Evolutionary conservation across 2,888 invertebrate species (phyloP).

Genomic region (Habrosyne pyritoides): DNA sequence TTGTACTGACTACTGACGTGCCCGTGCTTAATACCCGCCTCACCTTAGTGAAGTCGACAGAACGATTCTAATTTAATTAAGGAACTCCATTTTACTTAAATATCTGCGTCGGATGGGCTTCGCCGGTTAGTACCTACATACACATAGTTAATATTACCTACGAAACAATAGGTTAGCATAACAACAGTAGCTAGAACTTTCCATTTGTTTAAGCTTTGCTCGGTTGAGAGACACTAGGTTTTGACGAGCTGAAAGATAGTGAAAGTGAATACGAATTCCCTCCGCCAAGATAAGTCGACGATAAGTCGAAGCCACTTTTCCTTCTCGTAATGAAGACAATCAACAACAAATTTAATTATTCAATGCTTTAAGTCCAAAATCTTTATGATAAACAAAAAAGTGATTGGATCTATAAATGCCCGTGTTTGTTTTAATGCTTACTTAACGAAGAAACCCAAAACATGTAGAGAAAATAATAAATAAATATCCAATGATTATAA

Average conservation of each 20-base stretch:
- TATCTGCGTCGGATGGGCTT: background rate
- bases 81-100: slow-evolving; percentile 54
- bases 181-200: slow-evolving; percentile 31
- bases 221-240: slow-evolving; percentile 27
- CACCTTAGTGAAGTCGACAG: slow-evolving; percentile 48
- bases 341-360: slow-evolving; percentile 63
- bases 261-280: slow-evolving; percentile 66
- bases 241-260: slow-evolving; percentile 57
- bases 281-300: slow-evolving; percentile 54
- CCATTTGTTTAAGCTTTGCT: slow-evolving; percentile 24
- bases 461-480: too few species aligned
- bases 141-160: background rate
- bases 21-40: slow-evolving; percentile 20
- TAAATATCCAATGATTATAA: too few species aligned
- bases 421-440: background rate
- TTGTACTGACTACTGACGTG: background rate
- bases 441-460: too few species aligned
- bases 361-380: slow-evolving; percentile 47
- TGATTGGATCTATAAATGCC: background rate
- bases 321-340: slow-evolving; percentile 60
- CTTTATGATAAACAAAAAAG: slow-evolving; percentile 9
- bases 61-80: slow-evolving; percentile 72
- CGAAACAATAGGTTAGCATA: background rate
- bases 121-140: background rate
- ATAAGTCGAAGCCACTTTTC: slow-evolving; percentile 61